These are phyloP conservation scores for Molorchus minor DNA, from an alignment of 2,888 invertebrate genomes.

Conservation along the genomic window DNA sequence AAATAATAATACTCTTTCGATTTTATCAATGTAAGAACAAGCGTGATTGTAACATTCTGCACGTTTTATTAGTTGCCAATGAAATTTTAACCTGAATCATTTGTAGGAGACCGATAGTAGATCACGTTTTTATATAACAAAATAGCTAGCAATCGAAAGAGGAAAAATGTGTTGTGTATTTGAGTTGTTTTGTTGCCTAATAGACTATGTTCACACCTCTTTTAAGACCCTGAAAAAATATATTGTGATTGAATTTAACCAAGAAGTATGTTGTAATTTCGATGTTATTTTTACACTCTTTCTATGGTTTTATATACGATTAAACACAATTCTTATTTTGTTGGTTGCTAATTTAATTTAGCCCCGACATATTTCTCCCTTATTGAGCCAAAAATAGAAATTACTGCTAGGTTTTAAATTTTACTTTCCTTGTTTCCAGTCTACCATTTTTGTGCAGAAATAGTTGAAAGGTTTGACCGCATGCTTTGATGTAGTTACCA, in stretches of 20 bases:
- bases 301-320: too few species aligned
- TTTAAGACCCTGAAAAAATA: neutral
- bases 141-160: neutral
- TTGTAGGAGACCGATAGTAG: neutral
- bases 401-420: too few species aligned
- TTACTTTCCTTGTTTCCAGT: too few species aligned
- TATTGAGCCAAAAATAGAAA: too few species aligned
- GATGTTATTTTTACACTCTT: too few species aligned
- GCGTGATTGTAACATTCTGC: constrained; percentile 7
- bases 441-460: too few species aligned
- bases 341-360: too few species aligned
- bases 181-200: neutral
- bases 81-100: constrained; percentile 1
- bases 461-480: too few species aligned
- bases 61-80: constrained; percentile 10
- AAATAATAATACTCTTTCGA: constrained; percentile 13
- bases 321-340: too few species aligned
- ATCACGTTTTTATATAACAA: neutral
- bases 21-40: constrained; percentile 12
- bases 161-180: neutral
- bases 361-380: too few species aligned
- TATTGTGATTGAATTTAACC: neutral
- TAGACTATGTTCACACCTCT: neutral
- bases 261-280: too few species aligned
- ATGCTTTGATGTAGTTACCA: too few species aligned